phyloP scores from a whole-genome alignment of 2,113 vertebrate genomes.

The Mugil cephalus region DNA sequence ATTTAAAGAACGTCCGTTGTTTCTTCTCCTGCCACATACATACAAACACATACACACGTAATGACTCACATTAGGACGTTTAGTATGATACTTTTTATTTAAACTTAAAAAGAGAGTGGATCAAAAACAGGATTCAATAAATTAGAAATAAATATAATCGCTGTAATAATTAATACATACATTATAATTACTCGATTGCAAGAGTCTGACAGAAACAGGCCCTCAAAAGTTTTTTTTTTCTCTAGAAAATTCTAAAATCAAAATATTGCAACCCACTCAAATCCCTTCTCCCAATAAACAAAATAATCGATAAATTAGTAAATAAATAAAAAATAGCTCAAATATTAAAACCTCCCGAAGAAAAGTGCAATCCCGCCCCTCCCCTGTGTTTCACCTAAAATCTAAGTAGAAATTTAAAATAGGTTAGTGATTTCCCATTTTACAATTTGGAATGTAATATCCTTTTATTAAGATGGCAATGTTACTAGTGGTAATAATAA shows the following conservation, averaged over 20 bases:
- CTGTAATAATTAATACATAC: conserved; percentile 84
- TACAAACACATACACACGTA: conserved; percentile 11
- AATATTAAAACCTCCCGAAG: conserved; percentile 84
- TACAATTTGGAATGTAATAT: conserved; percentile 84
- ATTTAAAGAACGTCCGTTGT: background rate
- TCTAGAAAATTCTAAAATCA: conserved; percentile 86
- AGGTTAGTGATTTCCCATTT: conserved; percentile 83
- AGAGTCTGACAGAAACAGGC: conserved; percentile 84
- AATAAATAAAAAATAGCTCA: conserved; percentile 86
- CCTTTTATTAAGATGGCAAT: conserved; percentile 75
- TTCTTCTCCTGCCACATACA: background rate
- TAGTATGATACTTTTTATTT: conserved; percentile 84
- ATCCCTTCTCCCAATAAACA: conserved; percentile 77
- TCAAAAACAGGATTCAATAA: conserved; percentile 86
- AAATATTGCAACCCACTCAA: conserved; percentile 81
- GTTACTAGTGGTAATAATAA: conserved; percentile 73
- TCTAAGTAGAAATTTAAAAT: conserved; percentile 86
- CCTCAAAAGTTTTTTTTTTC: conserved; percentile 78
- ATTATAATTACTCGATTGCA: conserved; percentile 82
- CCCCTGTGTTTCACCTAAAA: conserved; percentile 79
- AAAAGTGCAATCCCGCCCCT: conserved; percentile 74
- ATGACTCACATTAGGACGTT: conserved; percentile 39
- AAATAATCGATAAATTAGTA: conserved; percentile 84
- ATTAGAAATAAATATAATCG: conserved; percentile 87
- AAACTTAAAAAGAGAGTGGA: conserved; percentile 87